These are phyloP conservation scores for Caerostris extrusa DNA, from an alignment of 1,140 invertebrate genomes.

Conservation along the genomic window DNA sequence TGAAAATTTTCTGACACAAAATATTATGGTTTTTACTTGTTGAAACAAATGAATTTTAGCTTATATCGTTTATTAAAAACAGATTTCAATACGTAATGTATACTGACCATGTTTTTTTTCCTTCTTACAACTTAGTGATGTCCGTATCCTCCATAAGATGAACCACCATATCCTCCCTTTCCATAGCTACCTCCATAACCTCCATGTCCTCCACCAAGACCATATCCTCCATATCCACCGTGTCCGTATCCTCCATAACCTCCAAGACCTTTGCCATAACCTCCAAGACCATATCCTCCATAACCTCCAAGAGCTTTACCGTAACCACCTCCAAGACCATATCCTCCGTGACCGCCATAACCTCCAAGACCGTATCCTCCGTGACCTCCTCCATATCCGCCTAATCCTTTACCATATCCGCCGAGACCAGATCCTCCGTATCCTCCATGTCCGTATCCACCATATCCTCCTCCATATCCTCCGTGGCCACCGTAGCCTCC, in stretches of 20 bases:
- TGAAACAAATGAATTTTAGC: background rate
- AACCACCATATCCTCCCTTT: background rate
- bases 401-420: background rate
- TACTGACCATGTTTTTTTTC: background rate
- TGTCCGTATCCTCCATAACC: conserved; percentile 22
- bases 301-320: background rate
- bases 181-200: background rate
- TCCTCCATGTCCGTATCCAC: background rate
- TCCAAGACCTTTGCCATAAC: background rate
- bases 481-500: background rate
- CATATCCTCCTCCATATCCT: background rate
- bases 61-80: background rate
- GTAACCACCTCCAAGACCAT: background rate
- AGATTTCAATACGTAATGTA: background rate
- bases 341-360: background rate
- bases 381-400: background rate
- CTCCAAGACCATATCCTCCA: background rate
- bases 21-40: too few relatives aligned
- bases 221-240: conserved; percentile 4
- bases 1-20: too few relatives aligned
- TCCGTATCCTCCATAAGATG: background rate
- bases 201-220: background rate
- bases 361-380: background rate
- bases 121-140: background rate
- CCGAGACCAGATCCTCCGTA: conserved; percentile 15